Evolutionary conservation across 1,140 invertebrate genomes (phyloP).

Genomic region (Pseudomyrmex concolor): DNA sequence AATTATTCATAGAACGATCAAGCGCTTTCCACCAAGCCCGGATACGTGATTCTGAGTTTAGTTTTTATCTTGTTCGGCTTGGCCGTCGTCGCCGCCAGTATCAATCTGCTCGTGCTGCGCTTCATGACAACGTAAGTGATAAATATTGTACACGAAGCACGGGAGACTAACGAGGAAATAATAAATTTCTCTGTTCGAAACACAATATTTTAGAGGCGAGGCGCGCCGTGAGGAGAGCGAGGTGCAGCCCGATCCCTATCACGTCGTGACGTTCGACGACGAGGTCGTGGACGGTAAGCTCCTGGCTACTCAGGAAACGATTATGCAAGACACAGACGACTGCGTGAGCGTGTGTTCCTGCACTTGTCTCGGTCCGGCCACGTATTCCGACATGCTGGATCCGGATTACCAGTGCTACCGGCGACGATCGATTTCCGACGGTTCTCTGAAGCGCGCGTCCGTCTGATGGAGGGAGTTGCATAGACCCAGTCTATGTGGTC

Average conservation of each 20-base stretch:
- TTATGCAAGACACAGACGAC: conserved; percentile 85
- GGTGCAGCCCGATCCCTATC: conserved; percentile 89
- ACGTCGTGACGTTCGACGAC: conserved; percentile 92
- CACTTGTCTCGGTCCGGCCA: conserved; percentile 86
- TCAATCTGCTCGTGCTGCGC: conserved; percentile 98
- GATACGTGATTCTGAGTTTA: conserved; percentile 97
- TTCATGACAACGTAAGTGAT: conserved; percentile 96
- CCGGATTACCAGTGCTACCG: conserved; percentile 82
- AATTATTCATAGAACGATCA: conserved; percentile 92
- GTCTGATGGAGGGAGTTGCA: conserved; percentile 85
- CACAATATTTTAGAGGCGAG: conserved; percentile 89
- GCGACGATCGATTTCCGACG: conserved; percentile 80
- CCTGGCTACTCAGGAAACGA: conserved; percentile 86
- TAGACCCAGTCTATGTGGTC: conserved; percentile 83
- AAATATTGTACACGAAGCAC: too few species aligned
- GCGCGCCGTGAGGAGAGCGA: conserved; percentile 94
- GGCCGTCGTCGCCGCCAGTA: conserved; percentile 98
- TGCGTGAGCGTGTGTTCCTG: conserved; percentile 90
- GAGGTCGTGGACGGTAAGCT: conserved; percentile 90
- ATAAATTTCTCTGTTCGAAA: not conserved
- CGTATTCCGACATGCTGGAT: conserved; percentile 79
- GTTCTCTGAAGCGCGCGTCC: conserved; percentile 83
- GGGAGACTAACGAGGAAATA: too few species aligned
- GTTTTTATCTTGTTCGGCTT: conserved; percentile 99
- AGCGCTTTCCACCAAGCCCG: conserved; percentile 95